phyloP scores from a whole-genome alignment of 2,797 vertebrate species.

The Rostrhamus sociabilis region DNA sequence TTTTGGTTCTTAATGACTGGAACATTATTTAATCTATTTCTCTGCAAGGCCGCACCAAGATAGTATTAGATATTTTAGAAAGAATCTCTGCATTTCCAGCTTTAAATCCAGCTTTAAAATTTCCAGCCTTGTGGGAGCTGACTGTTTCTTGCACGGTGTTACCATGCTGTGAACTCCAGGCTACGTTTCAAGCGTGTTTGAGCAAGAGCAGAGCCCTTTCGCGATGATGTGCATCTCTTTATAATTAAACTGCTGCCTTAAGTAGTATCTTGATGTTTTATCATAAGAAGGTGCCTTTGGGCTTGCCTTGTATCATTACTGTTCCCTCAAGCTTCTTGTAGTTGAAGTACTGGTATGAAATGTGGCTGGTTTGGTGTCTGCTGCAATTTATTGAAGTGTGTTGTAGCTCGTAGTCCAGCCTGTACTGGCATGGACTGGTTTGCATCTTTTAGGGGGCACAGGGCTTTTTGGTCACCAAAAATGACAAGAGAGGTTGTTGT shows the following conservation, averaged over 20 bases:
- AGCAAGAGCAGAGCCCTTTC: conserved; percentile 20
- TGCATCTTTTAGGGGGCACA: neutral
- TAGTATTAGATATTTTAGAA: neutral
- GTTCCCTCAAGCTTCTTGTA: neutral
- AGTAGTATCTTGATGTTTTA: conserved; percentile 18
- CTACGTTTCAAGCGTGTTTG: conserved; percentile 28
- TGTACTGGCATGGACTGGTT: neutral
- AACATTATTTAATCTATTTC: neutral
- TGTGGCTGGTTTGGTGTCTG: neutral
- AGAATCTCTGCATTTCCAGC: neutral
- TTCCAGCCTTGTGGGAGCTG: neutral
- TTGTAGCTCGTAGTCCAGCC: neutral
- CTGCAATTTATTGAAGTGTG: neutral
- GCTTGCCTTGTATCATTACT: neutral
- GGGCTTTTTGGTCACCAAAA: neutral
- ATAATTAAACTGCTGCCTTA: conserved; percentile 33
- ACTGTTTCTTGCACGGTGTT: neutral
- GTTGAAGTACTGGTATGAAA: conserved; percentile 13
- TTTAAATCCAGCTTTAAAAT: neutral
- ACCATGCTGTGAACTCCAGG: neutral
- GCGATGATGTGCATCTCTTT: neutral
- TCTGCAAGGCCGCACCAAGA: neutral
- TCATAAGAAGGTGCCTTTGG: conserved; percentile 2
- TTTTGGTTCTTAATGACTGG: neutral
- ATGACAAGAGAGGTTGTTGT: neutral